A percentile compares a stretch with the other conserved stretches of the same genome.
phyloP scores from a whole-genome alignment of 2,888 invertebrate species.

The Meteorus colon region DNA sequence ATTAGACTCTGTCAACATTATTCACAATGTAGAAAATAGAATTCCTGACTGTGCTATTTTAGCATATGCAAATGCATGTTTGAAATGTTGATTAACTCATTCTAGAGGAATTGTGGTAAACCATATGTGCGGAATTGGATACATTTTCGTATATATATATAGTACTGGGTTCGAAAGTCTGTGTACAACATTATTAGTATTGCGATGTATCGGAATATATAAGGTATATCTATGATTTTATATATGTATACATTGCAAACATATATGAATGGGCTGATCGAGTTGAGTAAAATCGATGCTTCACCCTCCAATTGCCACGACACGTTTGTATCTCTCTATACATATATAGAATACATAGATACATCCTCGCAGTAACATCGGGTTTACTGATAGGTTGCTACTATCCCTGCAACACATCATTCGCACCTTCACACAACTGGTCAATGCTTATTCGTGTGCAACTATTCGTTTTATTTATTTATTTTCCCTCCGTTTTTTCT shows the following conservation, averaged over 20 bases:
- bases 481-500: constrained; percentile 49
- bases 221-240: neutral
- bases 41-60: neutral
- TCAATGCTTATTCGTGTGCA: constrained; percentile 16
- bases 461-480: constrained; percentile 39
- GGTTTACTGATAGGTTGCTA: neutral
- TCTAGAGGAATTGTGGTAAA: neutral
- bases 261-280: constrained; percentile 34
- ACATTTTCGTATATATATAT: neutral
- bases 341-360: neutral
- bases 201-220: constrained; percentile 20
- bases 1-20: too few relatives aligned
- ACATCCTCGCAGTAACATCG: neutral
- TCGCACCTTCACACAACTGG: neutral
- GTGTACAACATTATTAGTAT: constrained; percentile 36
- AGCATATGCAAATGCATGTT: neutral
- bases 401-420: neutral
- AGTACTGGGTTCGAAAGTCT: constrained; percentile 31
- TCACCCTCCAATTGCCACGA: constrained; percentile 28
- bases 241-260: constrained; percentile 30
- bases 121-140: constrained; percentile 6
- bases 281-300: constrained; percentile 42
- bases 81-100: constrained; percentile 6
- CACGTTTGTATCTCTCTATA: constrained; percentile 33
- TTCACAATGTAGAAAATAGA: too few relatives aligned